A percentile compares a stretch with the other conserved stretches of the same genome.
phyloP scores from a whole-genome alignment of 2,797 vertebrate genomes.

The Fundulus diaphanus region DNA sequence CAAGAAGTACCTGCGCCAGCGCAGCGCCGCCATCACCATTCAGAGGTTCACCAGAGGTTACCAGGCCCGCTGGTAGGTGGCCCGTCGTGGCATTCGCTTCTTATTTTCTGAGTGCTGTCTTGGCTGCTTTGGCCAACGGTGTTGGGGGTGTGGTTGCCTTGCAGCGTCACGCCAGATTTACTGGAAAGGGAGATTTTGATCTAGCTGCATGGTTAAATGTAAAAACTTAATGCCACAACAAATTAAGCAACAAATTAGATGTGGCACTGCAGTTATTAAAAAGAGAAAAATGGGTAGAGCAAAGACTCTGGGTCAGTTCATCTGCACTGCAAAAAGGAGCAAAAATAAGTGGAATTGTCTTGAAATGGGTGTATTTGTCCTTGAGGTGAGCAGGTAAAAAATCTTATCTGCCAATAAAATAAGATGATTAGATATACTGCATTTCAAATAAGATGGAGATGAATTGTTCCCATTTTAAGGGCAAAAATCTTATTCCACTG shows the following conservation, averaged over 20 bases:
- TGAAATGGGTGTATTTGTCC: too few species aligned
- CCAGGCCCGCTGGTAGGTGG: slow-evolving; percentile 93
- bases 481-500: too few species aligned
- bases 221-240: neutral
- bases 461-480: too few species aligned
- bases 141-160: too few species aligned
- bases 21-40: slow-evolving; percentile 88
- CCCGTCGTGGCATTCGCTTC: neutral
- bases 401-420: too few species aligned
- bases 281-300: neutral
- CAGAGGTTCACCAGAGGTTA: slow-evolving; percentile 94
- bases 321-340: too few species aligned
- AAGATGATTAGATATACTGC: too few species aligned
- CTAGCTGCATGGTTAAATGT: neutral
- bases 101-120: neutral
- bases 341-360: too few species aligned
- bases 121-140: too few species aligned
- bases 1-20: slow-evolving; percentile 94
- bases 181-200: neutral
- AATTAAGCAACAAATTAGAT: neutral
- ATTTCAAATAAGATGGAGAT: too few species aligned
- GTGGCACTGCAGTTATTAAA: neutral
- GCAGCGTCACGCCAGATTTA: neutral
- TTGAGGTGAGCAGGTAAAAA: too few species aligned
- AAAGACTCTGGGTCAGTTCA: neutral